Conservation (phyloP, 2,888 invertebrate species). For the Mylabris sibirica region DNA sequence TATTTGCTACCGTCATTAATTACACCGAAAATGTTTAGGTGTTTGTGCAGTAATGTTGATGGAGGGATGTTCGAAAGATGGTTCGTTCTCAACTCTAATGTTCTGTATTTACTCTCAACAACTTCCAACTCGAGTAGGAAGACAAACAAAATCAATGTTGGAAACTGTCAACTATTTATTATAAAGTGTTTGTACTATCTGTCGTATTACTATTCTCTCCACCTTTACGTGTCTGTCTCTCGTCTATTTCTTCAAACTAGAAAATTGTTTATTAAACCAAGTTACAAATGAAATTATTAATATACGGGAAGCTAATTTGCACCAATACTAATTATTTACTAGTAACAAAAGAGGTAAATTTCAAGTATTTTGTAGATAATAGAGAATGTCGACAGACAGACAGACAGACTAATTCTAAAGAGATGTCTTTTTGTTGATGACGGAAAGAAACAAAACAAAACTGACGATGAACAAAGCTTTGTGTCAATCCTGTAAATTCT, state of each 20-base stretch:
- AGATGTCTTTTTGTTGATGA: not conserved
- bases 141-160: constrained; percentile 46
- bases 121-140: constrained; percentile 32
- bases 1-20: constrained; percentile 2
- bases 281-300: not conserved
- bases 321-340: not conserved
- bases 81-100: constrained; percentile 13
- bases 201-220: not conserved
- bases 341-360: not conserved
- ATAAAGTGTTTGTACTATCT: constrained; percentile 5
- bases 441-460: not conserved
- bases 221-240: not conserved
- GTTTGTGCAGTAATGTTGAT: constrained; percentile 11
- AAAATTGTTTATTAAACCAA: constrained; percentile 4
- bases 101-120: not conserved
- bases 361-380: not conserved
- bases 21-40: not conserved
- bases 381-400: not conserved
- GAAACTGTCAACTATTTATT: constrained; percentile 20
- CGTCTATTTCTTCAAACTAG: not conserved
- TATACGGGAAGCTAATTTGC: not conserved
- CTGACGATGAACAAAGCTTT: constrained; percentile 32
- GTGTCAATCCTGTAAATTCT: constrained; percentile 26
- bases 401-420: not conserved
- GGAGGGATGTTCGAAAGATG: constrained; percentile 9